Evolutionary conservation across 1,140 invertebrate species (phyloP).

Genomic region (Scaptomyza graminum): DNA sequence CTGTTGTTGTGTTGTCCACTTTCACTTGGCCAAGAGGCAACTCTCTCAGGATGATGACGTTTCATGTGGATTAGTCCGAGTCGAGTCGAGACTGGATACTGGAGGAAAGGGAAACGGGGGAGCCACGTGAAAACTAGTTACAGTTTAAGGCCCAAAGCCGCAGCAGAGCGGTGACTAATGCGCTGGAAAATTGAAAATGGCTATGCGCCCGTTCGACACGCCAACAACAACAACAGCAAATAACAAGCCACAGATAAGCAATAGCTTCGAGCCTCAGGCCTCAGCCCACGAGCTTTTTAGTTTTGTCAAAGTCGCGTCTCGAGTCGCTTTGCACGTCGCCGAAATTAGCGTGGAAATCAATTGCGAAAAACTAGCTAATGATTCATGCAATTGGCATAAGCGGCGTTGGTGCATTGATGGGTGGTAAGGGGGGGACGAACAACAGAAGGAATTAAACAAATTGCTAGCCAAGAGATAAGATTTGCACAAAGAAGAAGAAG

Average conservation of each 20-base stretch:
- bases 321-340: constrained; percentile 66
- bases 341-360: constrained; percentile 76
- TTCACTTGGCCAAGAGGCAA: constrained; percentile 56
- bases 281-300: constrained; percentile 28
- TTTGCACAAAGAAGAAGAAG: too few relatives aligned
- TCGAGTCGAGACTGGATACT: constrained; percentile 6
- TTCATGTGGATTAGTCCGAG: constrained; percentile 45
- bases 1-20: constrained; percentile 56
- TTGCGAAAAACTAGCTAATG: constrained; percentile 49
- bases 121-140: constrained; percentile 69
- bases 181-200: constrained; percentile 76
- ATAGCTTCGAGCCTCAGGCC: constrained; percentile 30
- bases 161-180: constrained; percentile 66
- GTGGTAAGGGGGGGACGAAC: background rate
- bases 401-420: background rate
- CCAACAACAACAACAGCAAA: background rate
- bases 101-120: constrained; percentile 16
- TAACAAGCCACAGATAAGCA: background rate
- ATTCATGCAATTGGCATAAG: constrained; percentile 46
- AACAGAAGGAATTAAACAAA: background rate
- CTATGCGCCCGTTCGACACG: constrained; percentile 46
- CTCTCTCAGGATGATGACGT: constrained; percentile 66
- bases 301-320: constrained; percentile 60
- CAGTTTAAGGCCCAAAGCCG: constrained; percentile 59
- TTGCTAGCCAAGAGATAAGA: background rate